Conservation (phyloP, 2,888 invertebrate species). For the Callinectes sapidus region DNA sequence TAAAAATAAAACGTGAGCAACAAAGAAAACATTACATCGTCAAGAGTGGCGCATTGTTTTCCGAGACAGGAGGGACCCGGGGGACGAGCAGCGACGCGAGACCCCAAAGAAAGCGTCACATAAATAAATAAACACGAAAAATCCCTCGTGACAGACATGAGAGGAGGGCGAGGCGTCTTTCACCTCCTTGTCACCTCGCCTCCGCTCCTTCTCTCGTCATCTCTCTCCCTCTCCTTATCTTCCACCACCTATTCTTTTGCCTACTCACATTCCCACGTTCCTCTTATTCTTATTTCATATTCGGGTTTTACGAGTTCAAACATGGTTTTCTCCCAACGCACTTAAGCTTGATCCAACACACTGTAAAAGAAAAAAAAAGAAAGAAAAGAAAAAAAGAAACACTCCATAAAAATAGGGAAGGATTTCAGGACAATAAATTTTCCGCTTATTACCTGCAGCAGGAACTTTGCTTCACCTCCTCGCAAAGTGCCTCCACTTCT, state of each 20-base stretch:
- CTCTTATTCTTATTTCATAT: constrained; percentile 5
- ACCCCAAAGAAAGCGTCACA: constrained; percentile 28
- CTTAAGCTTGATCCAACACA: background rate
- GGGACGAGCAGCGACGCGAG: constrained; percentile 13
- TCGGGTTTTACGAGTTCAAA: background rate
- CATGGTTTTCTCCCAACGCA: background rate
- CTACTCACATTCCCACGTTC: background rate
- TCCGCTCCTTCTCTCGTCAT: constrained; percentile 22
- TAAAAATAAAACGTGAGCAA: background rate
- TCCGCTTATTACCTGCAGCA: background rate
- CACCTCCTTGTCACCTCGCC: constrained; percentile 26
- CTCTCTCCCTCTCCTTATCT: background rate
- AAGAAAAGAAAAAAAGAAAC: too few relatives aligned
- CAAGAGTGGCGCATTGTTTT: constrained; percentile 18
- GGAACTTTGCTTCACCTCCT: constrained; percentile 3
- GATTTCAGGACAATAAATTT: background rate
- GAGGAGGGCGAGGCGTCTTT: constrained; percentile 13
- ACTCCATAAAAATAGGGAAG: background rate
- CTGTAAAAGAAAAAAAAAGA: background rate
- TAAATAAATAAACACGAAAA: constrained; percentile 34
- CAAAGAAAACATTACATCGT: background rate
- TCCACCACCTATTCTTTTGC: background rate
- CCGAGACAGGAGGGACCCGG: background rate
- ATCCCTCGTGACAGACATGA: constrained; percentile 32
- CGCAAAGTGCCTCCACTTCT: constrained; percentile 4